Percentiles rank a stretch among this genome's conserved stretches.
Evolutionary conservation across 2,888 invertebrate species (phyloP).

Genomic region (Stramonita haemastoma): DNA sequence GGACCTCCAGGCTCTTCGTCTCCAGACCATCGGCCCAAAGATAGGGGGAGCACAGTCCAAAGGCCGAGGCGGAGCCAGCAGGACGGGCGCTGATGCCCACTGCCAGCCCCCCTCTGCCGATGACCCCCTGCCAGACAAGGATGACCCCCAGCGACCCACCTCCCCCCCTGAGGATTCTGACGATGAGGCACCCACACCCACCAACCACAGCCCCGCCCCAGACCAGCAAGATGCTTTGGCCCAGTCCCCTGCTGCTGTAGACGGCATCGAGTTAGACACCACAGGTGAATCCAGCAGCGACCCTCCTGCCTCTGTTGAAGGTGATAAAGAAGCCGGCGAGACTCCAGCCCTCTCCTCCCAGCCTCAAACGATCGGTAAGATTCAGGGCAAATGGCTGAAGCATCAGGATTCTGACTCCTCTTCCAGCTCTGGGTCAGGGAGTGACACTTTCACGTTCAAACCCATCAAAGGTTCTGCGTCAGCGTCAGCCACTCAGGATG

Average conservation of each 20-base stretch:
- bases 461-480: conserved; percentile 40
- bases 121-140: background rate
- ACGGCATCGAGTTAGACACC: background rate
- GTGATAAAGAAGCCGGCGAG: background rate
- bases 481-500: conserved; percentile 38
- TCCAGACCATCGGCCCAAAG: conserved; percentile 11
- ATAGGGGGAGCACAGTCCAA: conserved; percentile 43
- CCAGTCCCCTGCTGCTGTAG: background rate
- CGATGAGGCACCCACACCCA: conserved; percentile 38
- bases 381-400: conserved; percentile 21
- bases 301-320: background rate
- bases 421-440: conserved; percentile 46
- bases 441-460: conserved; percentile 45
- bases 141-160: background rate
- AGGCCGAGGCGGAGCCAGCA: conserved; percentile 37
- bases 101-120: conserved; percentile 17
- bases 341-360: background rate
- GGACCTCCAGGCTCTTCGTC: background rate
- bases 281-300: conserved; percentile 15
- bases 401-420: conserved; percentile 51
- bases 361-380: conserved; percentile 27
- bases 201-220: conserved; percentile 38
- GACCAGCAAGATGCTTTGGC: background rate
- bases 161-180: background rate
- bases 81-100: conserved; percentile 26